A percentile compares a stretch with the other conserved stretches of the same genome.
These are phyloP conservation scores for Smittia sp. DNA, from an alignment of 2,888 invertebrate genomes.

Conservation along the genomic window DNA sequence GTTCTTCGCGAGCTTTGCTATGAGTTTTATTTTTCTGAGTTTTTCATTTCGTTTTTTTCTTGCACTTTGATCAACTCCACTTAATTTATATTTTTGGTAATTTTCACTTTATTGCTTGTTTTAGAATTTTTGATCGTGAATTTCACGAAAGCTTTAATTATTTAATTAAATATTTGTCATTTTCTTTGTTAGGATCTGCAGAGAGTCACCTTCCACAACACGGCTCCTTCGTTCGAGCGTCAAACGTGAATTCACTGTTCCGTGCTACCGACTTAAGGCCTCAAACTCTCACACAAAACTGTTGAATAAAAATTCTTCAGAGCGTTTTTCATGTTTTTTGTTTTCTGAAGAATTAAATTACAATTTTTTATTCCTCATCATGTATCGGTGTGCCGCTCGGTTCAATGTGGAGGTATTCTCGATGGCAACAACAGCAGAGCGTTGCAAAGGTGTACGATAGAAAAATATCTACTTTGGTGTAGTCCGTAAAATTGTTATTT, in stretches of 20 bases:
- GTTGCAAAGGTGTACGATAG: slow-evolving; percentile 16
- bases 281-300: slow-evolving; percentile 40
- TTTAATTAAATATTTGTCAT: neutral
- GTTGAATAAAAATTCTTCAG: slow-evolving; percentile 27
- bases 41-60: neutral
- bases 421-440: neutral
- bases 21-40: neutral
- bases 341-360: slow-evolving; percentile 26
- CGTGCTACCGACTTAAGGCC: slow-evolving; percentile 40
- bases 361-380: slow-evolving; percentile 7
- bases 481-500: slow-evolving; percentile 1
- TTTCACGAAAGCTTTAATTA: neutral
- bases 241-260: slow-evolving; percentile 38
- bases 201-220: neutral
- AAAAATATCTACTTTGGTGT: neutral
- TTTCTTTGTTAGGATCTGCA: neutral
- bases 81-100: neutral
- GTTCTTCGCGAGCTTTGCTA: neutral
- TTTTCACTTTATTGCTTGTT: neutral
- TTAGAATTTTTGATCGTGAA: neutral
- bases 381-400: neutral
- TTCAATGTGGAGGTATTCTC: neutral
- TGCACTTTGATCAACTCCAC: neutral
- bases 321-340: slow-evolving; percentile 27
- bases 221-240: neutral